A percentile compares a stretch with the other conserved stretches of the same genome.
These are phyloP conservation scores for Ladona fulva DNA, from an alignment of 1,140 invertebrate genomes.

Conservation along the genomic window DNA sequence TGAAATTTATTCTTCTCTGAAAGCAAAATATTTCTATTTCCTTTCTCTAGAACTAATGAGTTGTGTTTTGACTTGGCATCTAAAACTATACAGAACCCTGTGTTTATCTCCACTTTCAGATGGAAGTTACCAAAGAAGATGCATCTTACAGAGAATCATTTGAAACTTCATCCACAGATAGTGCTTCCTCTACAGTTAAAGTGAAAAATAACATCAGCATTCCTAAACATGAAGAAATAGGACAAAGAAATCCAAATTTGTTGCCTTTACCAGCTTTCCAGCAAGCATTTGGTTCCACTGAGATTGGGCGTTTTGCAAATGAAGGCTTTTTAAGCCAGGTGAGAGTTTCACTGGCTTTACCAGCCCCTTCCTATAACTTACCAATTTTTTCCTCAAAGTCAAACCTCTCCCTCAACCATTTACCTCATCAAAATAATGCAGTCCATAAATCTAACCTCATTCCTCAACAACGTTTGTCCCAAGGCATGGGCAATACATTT, in stretches of 20 bases:
- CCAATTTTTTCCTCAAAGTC: not conserved
- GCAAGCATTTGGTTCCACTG: constrained; percentile 66
- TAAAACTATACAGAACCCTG: too few relatives aligned
- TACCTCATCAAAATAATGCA: not conserved
- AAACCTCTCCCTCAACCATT: not conserved
- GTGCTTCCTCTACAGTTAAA: not conserved
- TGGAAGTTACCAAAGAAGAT: not conserved
- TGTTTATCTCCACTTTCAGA: not conserved
- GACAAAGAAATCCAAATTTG: not conserved
- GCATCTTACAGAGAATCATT: not conserved
- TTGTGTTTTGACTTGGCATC: too few relatives aligned
- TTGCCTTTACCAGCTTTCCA: constrained; percentile 59
- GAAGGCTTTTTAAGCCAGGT: constrained; percentile 36
- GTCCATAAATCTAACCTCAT: not conserved
- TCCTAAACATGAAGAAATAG: not conserved
- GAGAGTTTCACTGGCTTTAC: not conserved
- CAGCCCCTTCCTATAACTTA: not conserved
- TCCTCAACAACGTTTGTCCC: not conserved
- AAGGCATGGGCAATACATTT: not conserved
- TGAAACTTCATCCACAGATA: not conserved
- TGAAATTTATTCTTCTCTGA: too few relatives aligned
- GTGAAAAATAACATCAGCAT: not conserved
- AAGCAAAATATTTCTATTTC: too few relatives aligned
- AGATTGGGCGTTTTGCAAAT: constrained; percentile 58
- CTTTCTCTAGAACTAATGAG: too few relatives aligned